phyloP scores from a whole-genome alignment of 2,888 invertebrate species.

The Thysanoteuthis rhombus region DNA sequence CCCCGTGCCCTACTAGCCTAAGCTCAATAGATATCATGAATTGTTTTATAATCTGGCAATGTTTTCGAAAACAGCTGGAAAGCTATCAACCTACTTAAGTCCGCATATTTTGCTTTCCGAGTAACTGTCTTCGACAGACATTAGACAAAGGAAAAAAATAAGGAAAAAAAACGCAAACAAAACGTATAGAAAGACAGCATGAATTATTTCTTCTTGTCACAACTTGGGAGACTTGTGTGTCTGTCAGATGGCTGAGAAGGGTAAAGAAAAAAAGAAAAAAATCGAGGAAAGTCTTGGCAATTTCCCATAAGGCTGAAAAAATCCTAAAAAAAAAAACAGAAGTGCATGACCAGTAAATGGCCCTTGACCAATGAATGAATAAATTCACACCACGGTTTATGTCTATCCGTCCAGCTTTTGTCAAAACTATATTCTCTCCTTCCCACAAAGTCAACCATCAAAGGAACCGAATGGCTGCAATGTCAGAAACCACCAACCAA shows the following conservation, averaged over 20 bases:
- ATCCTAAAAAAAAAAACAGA: neutral
- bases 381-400: neutral
- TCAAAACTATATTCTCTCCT: neutral
- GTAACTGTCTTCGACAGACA: conserved; percentile 12
- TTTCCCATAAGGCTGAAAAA: neutral
- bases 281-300: neutral
- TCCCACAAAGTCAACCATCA: too few species aligned
- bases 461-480: too few species aligned
- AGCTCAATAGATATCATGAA: too few species aligned
- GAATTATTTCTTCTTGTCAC: neutral
- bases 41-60: neutral
- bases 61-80: neutral
- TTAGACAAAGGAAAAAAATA: neutral
- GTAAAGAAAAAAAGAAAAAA: neutral
- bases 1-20: too few species aligned
- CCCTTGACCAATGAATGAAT: neutral
- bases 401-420: neutral
- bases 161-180: neutral
- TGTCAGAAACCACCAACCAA: too few species aligned
- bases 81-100: neutral
- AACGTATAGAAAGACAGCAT: neutral
- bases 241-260: neutral
- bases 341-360: neutral
- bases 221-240: neutral
- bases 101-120: neutral